Conservation (phyloP, 1,140 invertebrate species). For the Drosophila melanogaster region Release_6_plus_ISO1_MT NT_033777.3:27483501-27484000, state of each 20-base stretch:
- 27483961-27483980: conserved; percentile 55
- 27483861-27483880: conserved; percentile 12
- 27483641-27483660: conserved; percentile 10
- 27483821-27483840: conserved; percentile 79
- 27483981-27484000: conserved; percentile 79
- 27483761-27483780: conserved; percentile 33
- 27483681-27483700: conserved; percentile 29
- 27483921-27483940: conserved; percentile 82
- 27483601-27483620: neutral
- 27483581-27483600: neutral
- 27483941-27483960: conserved; percentile 77
- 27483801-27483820: conserved; percentile 82
- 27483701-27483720: conserved; percentile 12
- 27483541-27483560: conserved; percentile 1
- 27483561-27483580: neutral
- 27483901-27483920: conserved; percentile 42
- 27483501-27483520: conserved; percentile 21
- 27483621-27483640: conserved; percentile 24
- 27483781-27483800: conserved; percentile 22
- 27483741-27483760: conserved; percentile 48
- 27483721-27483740: conserved; percentile 25
- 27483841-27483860: conserved; percentile 70
- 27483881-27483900: neutral
- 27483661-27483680: neutral
- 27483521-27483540: conserved; percentile 11